These are phyloP conservation scores for Plumapathes pennacea DNA, from an alignment of 92 coral and sea anemone genomes.

Conservation along the genomic window DNA sequence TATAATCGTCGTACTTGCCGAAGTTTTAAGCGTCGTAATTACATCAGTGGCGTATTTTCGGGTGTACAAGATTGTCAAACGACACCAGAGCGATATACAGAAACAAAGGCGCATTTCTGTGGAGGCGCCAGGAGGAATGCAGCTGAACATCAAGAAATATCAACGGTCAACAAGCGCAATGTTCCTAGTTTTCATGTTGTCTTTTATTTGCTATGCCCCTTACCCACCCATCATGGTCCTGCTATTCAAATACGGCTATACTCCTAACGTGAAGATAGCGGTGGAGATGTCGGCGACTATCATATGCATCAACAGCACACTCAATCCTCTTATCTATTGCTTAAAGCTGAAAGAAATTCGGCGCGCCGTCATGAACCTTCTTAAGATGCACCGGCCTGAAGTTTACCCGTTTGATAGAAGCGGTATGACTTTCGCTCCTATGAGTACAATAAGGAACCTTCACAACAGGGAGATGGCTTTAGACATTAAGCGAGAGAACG, in stretches of 20 bases:
- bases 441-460: no score
- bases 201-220: constrained; percentile 49
- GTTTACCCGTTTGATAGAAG: neutral
- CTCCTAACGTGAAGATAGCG: constrained; percentile 31
- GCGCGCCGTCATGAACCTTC: constrained; percentile 22
- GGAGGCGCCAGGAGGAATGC: neutral
- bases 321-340: constrained; percentile 58
- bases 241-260: constrained; percentile 40
- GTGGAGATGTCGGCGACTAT: constrained; percentile 39
- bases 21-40: constrained; percentile 14
- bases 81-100: constrained; percentile 37
- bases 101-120: constrained; percentile 5
- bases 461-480: no score
- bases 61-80: constrained; percentile 54
- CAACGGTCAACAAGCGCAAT: constrained; percentile 45
- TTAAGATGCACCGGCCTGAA: constrained; percentile 4
- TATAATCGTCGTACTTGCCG: constrained; percentile 13
- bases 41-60: constrained; percentile 49
- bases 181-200: constrained; percentile 52
- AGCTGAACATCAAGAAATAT: constrained; percentile 48
- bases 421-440: neutral
- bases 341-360: constrained; percentile 47
- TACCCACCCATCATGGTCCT: constrained; percentile 34
- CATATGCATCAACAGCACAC: constrained; percentile 44
- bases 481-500: no score